Base-by-base conservation (phyloP, 2,113 vertebrate species). In the Pluvianellus socialis region DNA sequence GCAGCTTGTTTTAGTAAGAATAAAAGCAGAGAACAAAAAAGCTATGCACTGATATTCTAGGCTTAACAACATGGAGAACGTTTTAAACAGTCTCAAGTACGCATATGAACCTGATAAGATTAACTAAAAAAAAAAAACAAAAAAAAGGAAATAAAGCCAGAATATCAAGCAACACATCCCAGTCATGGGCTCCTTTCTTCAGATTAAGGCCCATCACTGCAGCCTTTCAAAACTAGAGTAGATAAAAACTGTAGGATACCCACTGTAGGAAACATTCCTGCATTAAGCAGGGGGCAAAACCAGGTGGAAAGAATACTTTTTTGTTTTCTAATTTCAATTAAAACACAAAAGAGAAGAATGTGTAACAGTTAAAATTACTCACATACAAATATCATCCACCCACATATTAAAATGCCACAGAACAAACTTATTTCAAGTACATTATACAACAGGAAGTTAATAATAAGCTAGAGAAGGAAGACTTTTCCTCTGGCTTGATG, bases 401-500 rank as follows among this genome's bases (percentile, higher is more conserved):
- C 63, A 59, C 47, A 35, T 2, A 19, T 56, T 74, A 81, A 80
- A 89, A 91, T 35, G 28, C 33, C 52, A 74, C 22, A 66, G 75
- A 90, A 79, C 24, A 88, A 92, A 66, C 30, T 52, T 35, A 55
- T 72, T 86, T 75, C 65, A 66, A 75, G 49, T 53, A 49, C 10
- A 0, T 72, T 89, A 53, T 62, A 61, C 61, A 72, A 87, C 76
- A 93, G 92, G 59, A 65, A 94, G 68, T 86, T 94, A 94, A 79
- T 74, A 93, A 82, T n/a, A 85, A 72, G 9, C 40, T 84, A 52
- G 24, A 61, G 61, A 89, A 81, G 44, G 86, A 89, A 72, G 24
- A 50, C 71, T 81, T 71, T 92, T 95, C 68, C 61, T 81, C 68
- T 42, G 24, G 47, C 76, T 86, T 68, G 40, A 85, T 87, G 81